These are phyloP conservation scores for Zoanthus solanderi DNA, from an alignment of 92 coral and sea anemone species.

Conservation along the genomic window DNA sequence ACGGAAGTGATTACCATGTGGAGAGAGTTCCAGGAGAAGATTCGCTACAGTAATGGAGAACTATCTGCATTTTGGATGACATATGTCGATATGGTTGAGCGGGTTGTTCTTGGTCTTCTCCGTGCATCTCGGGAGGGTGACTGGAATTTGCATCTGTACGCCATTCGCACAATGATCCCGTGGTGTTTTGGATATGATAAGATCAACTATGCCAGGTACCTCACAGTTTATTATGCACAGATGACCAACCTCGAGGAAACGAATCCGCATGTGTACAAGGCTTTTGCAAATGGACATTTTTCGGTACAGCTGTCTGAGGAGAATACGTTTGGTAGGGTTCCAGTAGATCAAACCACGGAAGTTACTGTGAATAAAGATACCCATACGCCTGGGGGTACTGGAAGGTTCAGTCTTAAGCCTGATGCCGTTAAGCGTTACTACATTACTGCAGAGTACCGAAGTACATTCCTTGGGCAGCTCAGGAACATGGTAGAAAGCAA, in stretches of 20 bases:
- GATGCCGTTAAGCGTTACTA: conserved; percentile 63
- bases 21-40: conserved; percentile 39
- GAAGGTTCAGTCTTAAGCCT: conserved; percentile 49
- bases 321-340: conserved; percentile 61
- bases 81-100: conserved; percentile 50
- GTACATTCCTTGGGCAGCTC: conserved; percentile 36
- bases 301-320: conserved; percentile 64
- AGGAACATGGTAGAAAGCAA: conserved; percentile 18
- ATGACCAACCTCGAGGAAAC: conserved; percentile 58
- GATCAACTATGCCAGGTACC: conserved; percentile 55
- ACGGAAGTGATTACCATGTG: conserved; percentile 3
- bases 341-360: conserved; percentile 64
- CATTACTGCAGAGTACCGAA: conserved; percentile 69
- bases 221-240: conserved; percentile 58
- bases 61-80: conserved; percentile 57
- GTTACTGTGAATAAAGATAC: conserved; percentile 64
- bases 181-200: conserved; percentile 24
- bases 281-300: conserved; percentile 31
- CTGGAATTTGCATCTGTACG: conserved; percentile 11
- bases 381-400: conserved; percentile 46
- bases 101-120: conserved; percentile 18
- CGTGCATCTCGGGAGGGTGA: conserved; percentile 63
- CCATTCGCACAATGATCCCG: not conserved
- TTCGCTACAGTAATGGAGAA: conserved; percentile 43
- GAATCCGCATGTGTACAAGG: conserved; percentile 48